Evolutionary conservation across 1,140 invertebrate species (phyloP), one percentile per base, ranked within the genome.

Genomic region (Sitobion miscanthi): DNA sequence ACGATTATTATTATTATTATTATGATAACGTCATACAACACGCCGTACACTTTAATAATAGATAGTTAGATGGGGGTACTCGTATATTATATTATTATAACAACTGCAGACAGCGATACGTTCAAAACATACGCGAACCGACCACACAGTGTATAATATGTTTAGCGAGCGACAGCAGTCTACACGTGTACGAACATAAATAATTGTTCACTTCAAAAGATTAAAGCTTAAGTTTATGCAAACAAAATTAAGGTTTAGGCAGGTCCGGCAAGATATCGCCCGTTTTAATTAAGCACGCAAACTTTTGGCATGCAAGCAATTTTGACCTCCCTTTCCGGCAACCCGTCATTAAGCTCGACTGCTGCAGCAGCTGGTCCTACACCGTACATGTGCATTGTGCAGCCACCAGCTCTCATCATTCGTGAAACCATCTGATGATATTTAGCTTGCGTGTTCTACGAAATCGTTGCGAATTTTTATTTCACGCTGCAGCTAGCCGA

Each of bases 201-300:
- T 52, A 88, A 52, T 35, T 25, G 47, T 88, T 88, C 49, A 88
- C 47, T 52, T 35, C 35, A n/a, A 88, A 52, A 52, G 86, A 88
- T 88, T 88, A 52, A 35, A 88, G 86, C 49, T 88, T 88, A 88
- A 87, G 85, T 49, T 87, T 87, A 87, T 88, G 86, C 38, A 52
- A 52, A 88, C 86, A 88, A 88, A 52, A 52, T 49, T n/a, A n/a
- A 49, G n/a, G 9, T 88, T 88, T 52, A 52, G n/a, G 47, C 2
- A 35, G 49, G 86, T 52, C 47, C 47, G 20, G 21, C 86, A 52
- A 52, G 47, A 88, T 88, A 88, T 88, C 38, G 20, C 54, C 45
- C 30, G 38, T 62, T 90, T 90, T 69, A 90, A 90, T 90, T 90
- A 90, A 69, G 38, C 54, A n/a, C 35, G 23, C 21, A 69, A 90